Evolutionary conservation across 1,140 invertebrate genomes (phyloP), one percentile per base, ranked within the genome.

Genomic region (Lineus longissimus): DNA sequence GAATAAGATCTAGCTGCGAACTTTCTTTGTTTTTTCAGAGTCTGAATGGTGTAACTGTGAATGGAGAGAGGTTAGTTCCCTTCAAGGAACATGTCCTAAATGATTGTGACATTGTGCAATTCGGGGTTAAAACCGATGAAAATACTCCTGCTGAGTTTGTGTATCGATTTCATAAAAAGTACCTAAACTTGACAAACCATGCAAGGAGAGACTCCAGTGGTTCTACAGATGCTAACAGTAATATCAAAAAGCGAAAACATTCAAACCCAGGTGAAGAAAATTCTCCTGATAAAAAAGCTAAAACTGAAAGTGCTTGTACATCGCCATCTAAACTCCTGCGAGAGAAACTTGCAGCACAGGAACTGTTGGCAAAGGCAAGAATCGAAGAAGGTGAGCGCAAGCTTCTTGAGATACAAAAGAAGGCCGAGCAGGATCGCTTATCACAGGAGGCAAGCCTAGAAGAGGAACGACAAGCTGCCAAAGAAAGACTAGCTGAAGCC

Each of bases 1-100:
- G n/a, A n/a, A n/a, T n/a, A n/a, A n/a, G n/a, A n/a, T n/a, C n/a
- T n/a, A n/a, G n/a, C n/a, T n/a, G n/a, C n/a, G n/a, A n/a, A n/a
- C n/a, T n/a, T n/a, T n/a, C n/a, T n/a, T n/a, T n/a, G 64, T 25
- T 40, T 54, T 71, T 70, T 55, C 63, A 81, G 77, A 81, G 79
- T 69, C 51, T 78, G 33, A 81, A 81, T 74, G 79, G 79, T 17
- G 67, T 78, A 2, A 70, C 64, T 59, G 55, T 81, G 7, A 81
- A 81, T 73, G 71, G 65, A n/a, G 65, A 70, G 25, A 70, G 68
- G 57, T 59, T 81, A 36, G 41, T 62, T 11, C 66, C 76, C 2
- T 25, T 64, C 19, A 57, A 58, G 19, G 40, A 63, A 11, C 36
- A 64, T 54, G 57, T 54, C 9, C 63, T 81, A 9, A 30, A 69